Evolutionary conservation across 1,140 invertebrate species (phyloP).

Genomic region (Drosophila gunungcola): DNA sequence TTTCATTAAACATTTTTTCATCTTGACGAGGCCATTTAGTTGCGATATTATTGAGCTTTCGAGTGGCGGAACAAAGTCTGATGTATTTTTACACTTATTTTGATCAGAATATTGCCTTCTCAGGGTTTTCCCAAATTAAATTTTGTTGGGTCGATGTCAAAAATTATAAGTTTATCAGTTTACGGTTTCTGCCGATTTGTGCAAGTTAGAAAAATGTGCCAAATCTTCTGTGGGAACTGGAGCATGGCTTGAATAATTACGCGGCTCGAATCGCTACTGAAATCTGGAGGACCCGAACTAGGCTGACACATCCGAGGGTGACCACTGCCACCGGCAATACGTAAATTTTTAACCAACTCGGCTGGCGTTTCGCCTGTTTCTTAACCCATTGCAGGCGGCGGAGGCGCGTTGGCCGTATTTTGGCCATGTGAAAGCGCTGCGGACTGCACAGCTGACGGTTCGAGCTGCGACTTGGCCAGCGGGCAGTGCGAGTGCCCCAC

Average conservation of each 20-base stretch:
- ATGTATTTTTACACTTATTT: no score
- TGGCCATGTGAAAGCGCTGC: constrained; percentile 78
- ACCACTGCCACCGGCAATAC: constrained; percentile 1
- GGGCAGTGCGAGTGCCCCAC: constrained; percentile 65
- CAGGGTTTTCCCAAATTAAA: no score
- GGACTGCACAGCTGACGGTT: constrained; percentile 76
- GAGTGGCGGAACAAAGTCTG: no score
- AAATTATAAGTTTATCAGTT: no score
- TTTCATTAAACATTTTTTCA: no score
- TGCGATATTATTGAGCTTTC: no score
- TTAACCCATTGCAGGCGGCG: constrained; percentile 48
- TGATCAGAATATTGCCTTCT: no score
- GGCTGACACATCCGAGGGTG: constrained; percentile 25
- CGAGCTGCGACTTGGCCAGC: constrained; percentile 58
- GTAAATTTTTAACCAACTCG: constrained; percentile 28
- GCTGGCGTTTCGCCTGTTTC: background rate
- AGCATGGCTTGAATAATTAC: constrained; percentile 20
- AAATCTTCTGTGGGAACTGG: constrained; percentile 4
- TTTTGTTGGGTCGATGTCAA: no score
- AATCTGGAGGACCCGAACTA: constrained; percentile 4
- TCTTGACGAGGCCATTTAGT: no score
- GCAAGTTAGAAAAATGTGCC: background rate
- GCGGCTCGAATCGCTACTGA: background rate
- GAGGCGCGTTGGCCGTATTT: constrained; percentile 63
- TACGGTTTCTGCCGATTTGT: no score